A percentile compares a stretch with the other conserved stretches of the same genome.
Conservation (phyloP, 2,797 vertebrate species). For the Cyprinodon diabolis region DNA sequence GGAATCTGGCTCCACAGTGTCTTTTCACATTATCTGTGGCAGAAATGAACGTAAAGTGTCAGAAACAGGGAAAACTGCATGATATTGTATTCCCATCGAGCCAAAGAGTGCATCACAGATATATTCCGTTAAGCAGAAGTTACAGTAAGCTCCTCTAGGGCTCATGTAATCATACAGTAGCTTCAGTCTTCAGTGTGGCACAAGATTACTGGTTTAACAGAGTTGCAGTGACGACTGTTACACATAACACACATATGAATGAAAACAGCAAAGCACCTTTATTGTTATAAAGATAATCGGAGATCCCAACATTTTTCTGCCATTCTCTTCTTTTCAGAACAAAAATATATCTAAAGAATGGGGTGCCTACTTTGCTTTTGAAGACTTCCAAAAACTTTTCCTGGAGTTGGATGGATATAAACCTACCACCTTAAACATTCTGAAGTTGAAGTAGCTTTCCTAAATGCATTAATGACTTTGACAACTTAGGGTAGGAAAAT, state of each 20-base stretch:
- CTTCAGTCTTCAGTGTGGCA: not conserved
- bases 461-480: too few relatives aligned
- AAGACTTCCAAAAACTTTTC: too few relatives aligned
- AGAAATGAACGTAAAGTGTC: slow-evolving; percentile 32
- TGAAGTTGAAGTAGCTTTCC: too few relatives aligned
- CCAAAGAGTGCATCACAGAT: slow-evolving; percentile 18
- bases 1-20: slow-evolving; percentile 24
- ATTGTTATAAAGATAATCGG: too few relatives aligned
- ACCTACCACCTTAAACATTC: too few relatives aligned
- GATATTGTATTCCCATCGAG: slow-evolving; percentile 10
- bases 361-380: too few relatives aligned
- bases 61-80: slow-evolving; percentile 30
- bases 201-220: not conserved
- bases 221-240: not conserved
- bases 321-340: too few relatives aligned
- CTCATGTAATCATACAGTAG: not conserved
- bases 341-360: too few relatives aligned
- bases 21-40: slow-evolving; percentile 29
- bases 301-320: too few relatives aligned
- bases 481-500: too few relatives aligned
- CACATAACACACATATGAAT: not conserved
- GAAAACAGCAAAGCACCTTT: not conserved
- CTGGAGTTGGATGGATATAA: too few relatives aligned
- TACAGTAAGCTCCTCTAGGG: not conserved
- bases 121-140: slow-evolving; percentile 19